Evolutionary conservation across 2,797 vertebrate species (phyloP).

Genomic region (Myotis daubentonii): DNA sequence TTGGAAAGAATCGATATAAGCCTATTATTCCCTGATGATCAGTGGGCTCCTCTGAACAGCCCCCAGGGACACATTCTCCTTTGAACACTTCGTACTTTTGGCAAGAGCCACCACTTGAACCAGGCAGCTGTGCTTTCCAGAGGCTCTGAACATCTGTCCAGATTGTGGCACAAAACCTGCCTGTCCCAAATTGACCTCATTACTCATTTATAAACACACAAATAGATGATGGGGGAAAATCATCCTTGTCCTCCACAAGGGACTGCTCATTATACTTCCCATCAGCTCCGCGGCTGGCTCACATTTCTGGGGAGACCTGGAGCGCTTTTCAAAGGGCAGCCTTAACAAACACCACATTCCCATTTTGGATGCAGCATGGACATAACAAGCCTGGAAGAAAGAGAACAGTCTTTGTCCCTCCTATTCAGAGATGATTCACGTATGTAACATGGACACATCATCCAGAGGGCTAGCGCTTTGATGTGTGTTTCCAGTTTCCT

Average conservation of each 20-base stretch:
- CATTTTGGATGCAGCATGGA: not conserved
- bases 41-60: conserved; percentile 61
- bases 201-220: conserved; percentile 67
- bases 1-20: conserved; percentile 60
- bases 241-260: not conserved
- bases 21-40: conserved; percentile 66
- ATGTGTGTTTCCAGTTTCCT: conserved; percentile 69
- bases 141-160: conserved; percentile 77
- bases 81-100: conserved; percentile 76
- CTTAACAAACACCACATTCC: conserved; percentile 45
- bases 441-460: conserved; percentile 43
- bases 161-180: conserved; percentile 67
- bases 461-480: conserved; percentile 56
- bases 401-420: conserved; percentile 53
- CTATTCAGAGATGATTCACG: conserved; percentile 64
- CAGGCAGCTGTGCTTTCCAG: conserved; percentile 68
- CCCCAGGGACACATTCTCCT: conserved; percentile 73
- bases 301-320: conserved; percentile 62
- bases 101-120: conserved; percentile 42
- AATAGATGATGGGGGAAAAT: conserved; percentile 38
- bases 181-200: conserved; percentile 74
- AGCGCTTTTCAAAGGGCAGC: conserved; percentile 51
- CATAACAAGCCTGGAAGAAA: conserved; percentile 53
- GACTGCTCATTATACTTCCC: not conserved
- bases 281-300: not conserved